phyloP scores from a whole-genome alignment of 2,888 invertebrate genomes.

The Drosophila melanosoma region DNA sequence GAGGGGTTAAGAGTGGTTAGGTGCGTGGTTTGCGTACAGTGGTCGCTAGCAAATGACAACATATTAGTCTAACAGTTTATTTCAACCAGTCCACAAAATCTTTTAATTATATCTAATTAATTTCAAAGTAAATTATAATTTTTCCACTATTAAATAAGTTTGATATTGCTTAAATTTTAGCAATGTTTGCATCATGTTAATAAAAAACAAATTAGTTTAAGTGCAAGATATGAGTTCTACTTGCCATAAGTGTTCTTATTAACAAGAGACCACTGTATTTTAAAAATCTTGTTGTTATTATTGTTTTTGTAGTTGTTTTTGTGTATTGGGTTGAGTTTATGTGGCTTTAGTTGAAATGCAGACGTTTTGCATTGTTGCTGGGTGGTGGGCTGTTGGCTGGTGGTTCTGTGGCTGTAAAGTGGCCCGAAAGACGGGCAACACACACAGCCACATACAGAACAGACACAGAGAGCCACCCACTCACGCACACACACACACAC shows the following conservation, averaged over 20 bases:
- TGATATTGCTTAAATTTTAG: too few species aligned
- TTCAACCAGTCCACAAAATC: not conserved
- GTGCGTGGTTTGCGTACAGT: constrained; percentile 6
- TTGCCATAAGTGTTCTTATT: not conserved
- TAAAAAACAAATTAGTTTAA: not conserved
- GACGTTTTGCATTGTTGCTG: constrained; percentile 78
- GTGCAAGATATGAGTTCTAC: not conserved
- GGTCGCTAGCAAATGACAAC: not conserved
- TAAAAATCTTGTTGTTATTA: constrained; percentile 1
- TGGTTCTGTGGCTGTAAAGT: constrained; percentile 73
- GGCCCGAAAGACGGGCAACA: constrained; percentile 66
- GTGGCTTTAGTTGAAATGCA: constrained; percentile 72
- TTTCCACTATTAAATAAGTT: too few species aligned
- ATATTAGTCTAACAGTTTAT: not conserved
- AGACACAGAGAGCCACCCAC: constrained; percentile 11
- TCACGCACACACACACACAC: constrained; percentile 3
- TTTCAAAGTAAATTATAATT: not conserved
- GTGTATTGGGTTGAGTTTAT: constrained; percentile 62
- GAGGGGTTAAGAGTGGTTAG: constrained; percentile 2
- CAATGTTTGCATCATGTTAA: not conserved
- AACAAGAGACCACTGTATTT: not conserved
- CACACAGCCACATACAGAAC: constrained; percentile 20
- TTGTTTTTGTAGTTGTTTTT: constrained; percentile 47
- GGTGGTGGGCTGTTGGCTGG: constrained; percentile 35
- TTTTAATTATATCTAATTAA: not conserved